phyloP scores from a whole-genome alignment of 2,797 vertebrate species.

The Tarsius wallacei region DNA sequence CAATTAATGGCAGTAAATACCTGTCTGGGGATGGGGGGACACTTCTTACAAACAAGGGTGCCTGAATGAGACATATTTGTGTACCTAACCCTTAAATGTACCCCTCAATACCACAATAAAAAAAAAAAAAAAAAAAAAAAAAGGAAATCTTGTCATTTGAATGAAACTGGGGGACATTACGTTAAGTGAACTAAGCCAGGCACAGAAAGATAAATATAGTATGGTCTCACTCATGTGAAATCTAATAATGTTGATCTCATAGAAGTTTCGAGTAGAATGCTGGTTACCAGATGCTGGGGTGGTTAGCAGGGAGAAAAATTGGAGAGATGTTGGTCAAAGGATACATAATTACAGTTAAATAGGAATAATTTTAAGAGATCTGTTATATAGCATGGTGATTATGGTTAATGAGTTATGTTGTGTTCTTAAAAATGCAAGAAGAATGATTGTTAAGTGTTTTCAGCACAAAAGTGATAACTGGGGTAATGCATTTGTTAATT shows the following conservation, averaged over 20 bases:
- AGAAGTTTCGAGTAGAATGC: not conserved
- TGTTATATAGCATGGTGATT: not conserved
- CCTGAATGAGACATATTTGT: too few species aligned
- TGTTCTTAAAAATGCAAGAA: not conserved
- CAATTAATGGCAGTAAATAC: too few species aligned
- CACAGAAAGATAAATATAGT: not conserved
- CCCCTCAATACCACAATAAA: too few species aligned
- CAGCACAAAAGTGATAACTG: not conserved
- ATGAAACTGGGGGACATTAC: not conserved
- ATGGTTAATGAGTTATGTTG: not conserved
- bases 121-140: too few species aligned
- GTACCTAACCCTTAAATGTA: too few species aligned
- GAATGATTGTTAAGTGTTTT: not conserved
- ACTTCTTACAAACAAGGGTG: too few species aligned
- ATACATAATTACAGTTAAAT: not conserved
- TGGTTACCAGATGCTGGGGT: not conserved
- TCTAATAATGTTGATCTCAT: not conserved
- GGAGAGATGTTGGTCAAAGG: not conserved
- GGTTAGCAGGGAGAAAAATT: not conserved
- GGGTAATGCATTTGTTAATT: not conserved
- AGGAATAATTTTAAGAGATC: too few species aligned
- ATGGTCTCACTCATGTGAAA: too few species aligned
- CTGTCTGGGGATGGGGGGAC: too few species aligned
- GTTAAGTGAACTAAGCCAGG: not conserved
- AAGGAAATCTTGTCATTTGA: not conserved